Percentiles rank a stretch among this genome's conserved stretches.
These are phyloP conservation scores for Platichthys stellatus DNA, from an alignment of 2,113 vertebrate genomes.

Conservation along the genomic window DNA sequence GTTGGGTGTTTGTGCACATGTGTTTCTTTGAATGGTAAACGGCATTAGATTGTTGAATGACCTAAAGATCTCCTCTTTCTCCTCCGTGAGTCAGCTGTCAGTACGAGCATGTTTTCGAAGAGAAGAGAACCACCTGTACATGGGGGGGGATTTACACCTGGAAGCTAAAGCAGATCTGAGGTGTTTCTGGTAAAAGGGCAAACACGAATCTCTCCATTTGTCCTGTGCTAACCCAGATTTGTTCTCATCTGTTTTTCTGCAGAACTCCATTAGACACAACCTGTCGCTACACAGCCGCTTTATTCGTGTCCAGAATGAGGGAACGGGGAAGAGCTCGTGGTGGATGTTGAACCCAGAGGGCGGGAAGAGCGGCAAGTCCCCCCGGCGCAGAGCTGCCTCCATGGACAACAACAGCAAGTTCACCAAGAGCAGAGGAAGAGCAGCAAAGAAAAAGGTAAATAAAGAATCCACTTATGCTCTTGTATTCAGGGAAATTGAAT, in stretches of 20 bases:
- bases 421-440: conserved; percentile 94
- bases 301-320: conserved; percentile 96
- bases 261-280: conserved; percentile 99
- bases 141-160: conserved; percentile 71
- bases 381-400: conserved; percentile 92
- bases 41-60: conserved; percentile 53
- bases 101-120: conserved; percentile 32
- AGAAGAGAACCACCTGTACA: conserved; percentile 64
- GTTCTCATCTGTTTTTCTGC: conserved; percentile 61
- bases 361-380: conserved; percentile 96
- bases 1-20: conserved; percentile 24
- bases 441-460: conserved; percentile 95
- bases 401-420: conserved; percentile 99
- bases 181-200: conserved; percentile 69
- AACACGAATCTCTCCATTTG: conserved; percentile 44
- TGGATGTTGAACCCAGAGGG: conserved; percentile 99
- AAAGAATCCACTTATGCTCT: not conserved
- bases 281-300: conserved; percentile 98
- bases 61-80: conserved; percentile 54
- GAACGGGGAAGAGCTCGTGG: conserved; percentile 99
- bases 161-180: conserved; percentile 46
- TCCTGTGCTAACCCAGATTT: conserved; percentile 35
- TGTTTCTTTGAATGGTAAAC: conserved; percentile 38
- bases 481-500: not conserved
- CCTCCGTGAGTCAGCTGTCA: conserved; percentile 33